These are phyloP conservation scores for Acrocyrtus sp. DNA, from an alignment of 2,888 invertebrate genomes.

Conservation along the genomic window DNA sequence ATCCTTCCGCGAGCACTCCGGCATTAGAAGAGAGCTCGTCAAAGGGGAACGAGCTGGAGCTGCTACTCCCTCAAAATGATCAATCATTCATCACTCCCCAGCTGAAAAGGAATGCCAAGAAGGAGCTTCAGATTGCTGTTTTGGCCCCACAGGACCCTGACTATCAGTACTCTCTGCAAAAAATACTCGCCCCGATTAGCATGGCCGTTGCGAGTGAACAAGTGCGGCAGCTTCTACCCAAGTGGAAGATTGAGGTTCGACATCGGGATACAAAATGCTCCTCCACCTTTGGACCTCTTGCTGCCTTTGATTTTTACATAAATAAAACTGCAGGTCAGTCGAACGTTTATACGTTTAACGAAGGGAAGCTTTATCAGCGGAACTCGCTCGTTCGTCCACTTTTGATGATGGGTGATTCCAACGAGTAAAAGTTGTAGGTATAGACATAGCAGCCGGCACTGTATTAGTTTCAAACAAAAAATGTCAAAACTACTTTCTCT, in stretches of 20 bases:
- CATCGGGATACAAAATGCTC: slow-evolving; percentile 81
- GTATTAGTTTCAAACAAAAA: no score
- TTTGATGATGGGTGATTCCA: no score
- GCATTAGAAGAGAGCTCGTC: no score
- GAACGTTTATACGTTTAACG: background rate
- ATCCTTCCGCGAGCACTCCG: no score
- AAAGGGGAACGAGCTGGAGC: no score
- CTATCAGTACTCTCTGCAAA: slow-evolving; percentile 74
- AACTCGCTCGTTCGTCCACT: no score
- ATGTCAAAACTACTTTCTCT: slow-evolving; percentile 34
- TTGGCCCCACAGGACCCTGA: slow-evolving; percentile 73
- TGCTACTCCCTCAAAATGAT: slow-evolving; percentile 43
- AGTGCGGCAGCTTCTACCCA: slow-evolving; percentile 69
- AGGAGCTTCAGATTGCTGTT: slow-evolving; percentile 73
- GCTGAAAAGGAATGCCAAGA: slow-evolving; percentile 33
- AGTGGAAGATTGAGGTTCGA: slow-evolving; percentile 76
- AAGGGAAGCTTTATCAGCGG: no score
- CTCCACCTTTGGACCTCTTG: slow-evolving; percentile 79
- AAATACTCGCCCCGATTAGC: slow-evolving; percentile 77
- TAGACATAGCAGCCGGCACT: no score
- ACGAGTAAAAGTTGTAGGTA: no score
- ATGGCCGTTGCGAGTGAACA: slow-evolving; percentile 71
- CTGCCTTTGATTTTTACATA: slow-evolving; percentile 80
- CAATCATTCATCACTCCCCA: slow-evolving; percentile 30
- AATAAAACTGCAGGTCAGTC: slow-evolving; percentile 74